Evolutionary conservation across 2,113 vertebrate genomes (phyloP), one percentile per base, ranked within the genome.

Genomic region (Chloropsis cyanopogon): DNA sequence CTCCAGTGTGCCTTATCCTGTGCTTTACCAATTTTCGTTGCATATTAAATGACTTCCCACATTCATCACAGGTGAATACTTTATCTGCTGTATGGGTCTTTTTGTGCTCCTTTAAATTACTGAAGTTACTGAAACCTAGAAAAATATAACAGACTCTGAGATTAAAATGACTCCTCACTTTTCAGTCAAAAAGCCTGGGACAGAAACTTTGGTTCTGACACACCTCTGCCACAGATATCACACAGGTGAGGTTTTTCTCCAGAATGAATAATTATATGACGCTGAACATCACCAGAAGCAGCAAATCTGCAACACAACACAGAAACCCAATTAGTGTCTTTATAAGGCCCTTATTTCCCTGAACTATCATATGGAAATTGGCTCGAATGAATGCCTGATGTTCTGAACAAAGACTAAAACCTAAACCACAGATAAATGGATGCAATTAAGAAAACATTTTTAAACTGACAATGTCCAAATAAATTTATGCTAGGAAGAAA

Each of bases 91-190:
- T 98, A 66, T 99, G 99, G 1, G 99, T 99, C 97, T 99, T 99
- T 90, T 99, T 99, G 96, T 99, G 99, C 83, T 99, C 99, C 97
- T 99, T 99, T 87, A 99, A 97, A 83, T 99, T 99, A 85, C 99
- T 99, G 96, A 99, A 98, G 94, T 99, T 99, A 93, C 99, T 99
- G 92, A 99, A 99, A 44, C 99, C 99, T 99, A 82, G 39, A 91
- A 95, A 93, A 69, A 88, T 24, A 44, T 2, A 31, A 77, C 24
- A 94, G 61, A 82, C 4, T 41, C 49, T 16, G 37, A 71, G 86
- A 66, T 47, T 53, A 90, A 90, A 87, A 84, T 25, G 59, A 59
- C 26, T 41, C 13, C 28, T 79, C 23, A n/a, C 15, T n/a, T 17
- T 50, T 37, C 39, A 19, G 31, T 23, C 53, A 93, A 72, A 80